Percentiles rank a stretch among this genome's conserved stretches.
These are phyloP conservation scores for Priocnemis perturbator DNA, from an alignment of 2,888 invertebrate species.

Conservation along the genomic window DNA sequence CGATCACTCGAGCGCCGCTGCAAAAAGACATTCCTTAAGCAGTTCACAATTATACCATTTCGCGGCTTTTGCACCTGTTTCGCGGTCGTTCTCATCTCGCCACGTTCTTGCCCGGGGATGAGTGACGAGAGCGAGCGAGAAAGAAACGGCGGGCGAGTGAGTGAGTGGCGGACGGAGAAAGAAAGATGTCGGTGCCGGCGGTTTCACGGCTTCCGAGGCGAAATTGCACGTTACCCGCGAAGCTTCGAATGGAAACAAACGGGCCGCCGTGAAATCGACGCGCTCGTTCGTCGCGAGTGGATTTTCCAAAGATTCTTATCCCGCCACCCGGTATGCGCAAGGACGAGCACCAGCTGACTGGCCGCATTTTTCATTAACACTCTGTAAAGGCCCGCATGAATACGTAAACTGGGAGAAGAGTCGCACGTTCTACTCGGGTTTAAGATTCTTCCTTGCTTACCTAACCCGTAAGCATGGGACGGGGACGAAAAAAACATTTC, in stretches of 20 bases:
- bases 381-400: slow-evolving; percentile 70
- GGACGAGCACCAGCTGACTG: slow-evolving; percentile 63
- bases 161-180: background rate
- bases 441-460: slow-evolving; percentile 53
- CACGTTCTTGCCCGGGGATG: slow-evolving; percentile 40
- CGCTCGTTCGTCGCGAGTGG: background rate
- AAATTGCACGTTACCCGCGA: background rate
- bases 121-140: slow-evolving; percentile 3
- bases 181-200: no score
- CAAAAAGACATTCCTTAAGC: slow-evolving; percentile 43
- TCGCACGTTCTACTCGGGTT: slow-evolving; percentile 48
- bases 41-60: slow-evolving; percentile 45
- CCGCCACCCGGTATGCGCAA: slow-evolving; percentile 56
- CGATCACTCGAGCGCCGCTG: slow-evolving; percentile 6
- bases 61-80: slow-evolving; percentile 34
- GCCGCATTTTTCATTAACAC: slow-evolving; percentile 72
- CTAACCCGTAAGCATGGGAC: slow-evolving; percentile 31
- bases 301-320: background rate
- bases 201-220: no score
- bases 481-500: slow-evolving; percentile 19
- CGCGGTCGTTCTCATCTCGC: slow-evolving; percentile 24
- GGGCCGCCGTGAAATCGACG: slow-evolving; percentile 1
- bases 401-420: slow-evolving; percentile 63
- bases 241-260: background rate
- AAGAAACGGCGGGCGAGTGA: slow-evolving; percentile 2